These are phyloP conservation scores for Podarcis cretensis DNA, from an alignment of 2,113 vertebrate species.

Conservation along the genomic window DNA sequence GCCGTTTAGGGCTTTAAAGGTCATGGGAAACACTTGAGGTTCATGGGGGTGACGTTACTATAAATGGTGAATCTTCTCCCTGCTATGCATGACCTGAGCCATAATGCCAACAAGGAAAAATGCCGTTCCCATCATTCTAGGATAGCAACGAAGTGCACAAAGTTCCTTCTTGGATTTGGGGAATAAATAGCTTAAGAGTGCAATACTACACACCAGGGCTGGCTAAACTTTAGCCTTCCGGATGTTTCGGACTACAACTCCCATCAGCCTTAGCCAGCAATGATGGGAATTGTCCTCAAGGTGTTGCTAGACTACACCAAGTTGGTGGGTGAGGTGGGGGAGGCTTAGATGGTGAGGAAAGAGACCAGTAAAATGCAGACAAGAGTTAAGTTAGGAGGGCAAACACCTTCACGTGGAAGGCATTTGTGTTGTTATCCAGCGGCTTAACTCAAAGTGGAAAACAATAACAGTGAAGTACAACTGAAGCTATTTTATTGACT, in stretches of 20 bases:
- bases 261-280: no score
- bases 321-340: no score
- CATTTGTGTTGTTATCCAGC: not conserved
- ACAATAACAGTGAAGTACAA: not conserved
- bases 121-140: not conserved
- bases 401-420: not conserved
- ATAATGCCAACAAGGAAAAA: not conserved
- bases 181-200: no score
- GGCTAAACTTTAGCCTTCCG: no score
- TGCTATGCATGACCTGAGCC: not conserved
- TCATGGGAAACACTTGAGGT: not conserved
- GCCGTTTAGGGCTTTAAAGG: no score
- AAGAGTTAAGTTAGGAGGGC: not conserved
- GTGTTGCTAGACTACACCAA: no score
- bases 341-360: no score
- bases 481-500: constrained; percentile 7
- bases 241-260: no score
- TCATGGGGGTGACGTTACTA: not conserved
- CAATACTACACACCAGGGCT: not conserved
- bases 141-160: not conserved
- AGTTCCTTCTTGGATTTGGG: not conserved
- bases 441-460: constrained; percentile 2
- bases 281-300: no score
- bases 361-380: not conserved
- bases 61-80: not conserved